Evolutionary conservation across 2,888 invertebrate genomes (phyloP).

Genomic region (Dryococelus australis): DNA sequence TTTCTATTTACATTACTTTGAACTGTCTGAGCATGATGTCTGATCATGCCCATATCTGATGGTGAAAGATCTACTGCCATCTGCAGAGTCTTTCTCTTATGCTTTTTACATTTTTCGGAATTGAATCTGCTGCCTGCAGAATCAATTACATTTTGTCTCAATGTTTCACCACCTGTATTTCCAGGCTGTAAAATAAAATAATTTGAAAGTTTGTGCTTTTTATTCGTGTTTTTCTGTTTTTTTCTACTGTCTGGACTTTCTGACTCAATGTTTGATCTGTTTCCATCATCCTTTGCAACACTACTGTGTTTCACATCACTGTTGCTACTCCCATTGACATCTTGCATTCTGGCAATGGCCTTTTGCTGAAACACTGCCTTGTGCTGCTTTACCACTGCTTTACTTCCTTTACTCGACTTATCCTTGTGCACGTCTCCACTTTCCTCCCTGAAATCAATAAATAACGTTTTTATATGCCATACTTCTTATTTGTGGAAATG

Average conservation of each 20-base stretch:
- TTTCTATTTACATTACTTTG: constrained; percentile 35
- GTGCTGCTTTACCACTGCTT: constrained; percentile 49
- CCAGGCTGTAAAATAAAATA: constrained; percentile 39
- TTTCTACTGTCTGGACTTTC: constrained; percentile 36
- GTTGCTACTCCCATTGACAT: constrained; percentile 43
- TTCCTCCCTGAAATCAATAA: constrained; percentile 46
- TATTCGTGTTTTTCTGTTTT: constrained; percentile 48
- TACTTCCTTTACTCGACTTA: constrained; percentile 42
- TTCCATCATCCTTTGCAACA: not conserved
- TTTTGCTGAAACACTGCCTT: constrained; percentile 42
- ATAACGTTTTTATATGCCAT: not conserved
- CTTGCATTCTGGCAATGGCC: constrained; percentile 28
- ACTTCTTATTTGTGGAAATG: not conserved
- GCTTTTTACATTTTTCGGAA: constrained; percentile 47
- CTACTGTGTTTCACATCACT: constrained; percentile 26
- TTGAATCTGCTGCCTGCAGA: constrained; percentile 40
- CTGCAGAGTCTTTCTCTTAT: constrained; percentile 42
- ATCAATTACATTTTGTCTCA: constrained; percentile 47
- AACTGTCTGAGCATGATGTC: constrained; percentile 51
- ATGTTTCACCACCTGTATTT: constrained; percentile 49
- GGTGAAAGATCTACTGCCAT: constrained; percentile 21
- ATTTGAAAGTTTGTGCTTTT: constrained; percentile 39
- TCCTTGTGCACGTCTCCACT: constrained; percentile 38
- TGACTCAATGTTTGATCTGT: constrained; percentile 39
- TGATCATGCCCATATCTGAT: constrained; percentile 48